phyloP scores from a whole-genome alignment of 1,140 invertebrate genomes.

The Ganaspis sp. region DNA sequence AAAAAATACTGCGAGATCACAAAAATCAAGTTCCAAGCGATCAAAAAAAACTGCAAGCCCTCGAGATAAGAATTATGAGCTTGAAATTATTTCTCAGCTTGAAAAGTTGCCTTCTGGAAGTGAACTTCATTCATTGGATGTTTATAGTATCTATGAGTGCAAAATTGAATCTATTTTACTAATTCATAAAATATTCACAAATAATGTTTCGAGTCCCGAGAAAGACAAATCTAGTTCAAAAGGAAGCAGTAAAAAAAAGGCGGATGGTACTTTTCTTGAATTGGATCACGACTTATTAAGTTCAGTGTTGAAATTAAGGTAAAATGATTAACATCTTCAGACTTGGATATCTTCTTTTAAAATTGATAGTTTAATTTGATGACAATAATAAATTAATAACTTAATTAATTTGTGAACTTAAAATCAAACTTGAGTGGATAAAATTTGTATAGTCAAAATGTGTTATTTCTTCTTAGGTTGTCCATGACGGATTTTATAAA shows the following conservation, averaged over 20 bases:
- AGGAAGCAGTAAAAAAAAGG: constrained; percentile 2
- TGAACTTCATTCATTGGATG: constrained; percentile 53
- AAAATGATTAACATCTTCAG: too few relatives aligned
- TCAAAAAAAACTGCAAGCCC: neutral
- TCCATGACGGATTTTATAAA: constrained; percentile 48
- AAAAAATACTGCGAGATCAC: too few relatives aligned
- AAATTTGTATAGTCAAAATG: too few relatives aligned
- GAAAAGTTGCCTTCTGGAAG: constrained; percentile 44
- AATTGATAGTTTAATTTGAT: too few relatives aligned
- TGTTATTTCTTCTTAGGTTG: constrained; percentile 46
- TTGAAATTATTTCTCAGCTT: neutral
- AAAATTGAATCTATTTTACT: constrained; percentile 54
- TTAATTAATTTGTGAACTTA: too few relatives aligned
- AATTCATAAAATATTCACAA: constrained; percentile 38
- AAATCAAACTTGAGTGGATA: too few relatives aligned
- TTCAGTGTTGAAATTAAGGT: constrained; percentile 41
- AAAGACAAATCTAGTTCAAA: constrained; percentile 37
- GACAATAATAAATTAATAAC: too few relatives aligned
- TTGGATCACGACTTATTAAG: constrained; percentile 42
- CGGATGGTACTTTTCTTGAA: constrained; percentile 44
- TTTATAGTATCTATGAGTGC: constrained; percentile 56
- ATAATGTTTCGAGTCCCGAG: neutral
- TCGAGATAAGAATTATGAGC: neutral
- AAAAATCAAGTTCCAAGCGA: neutral
- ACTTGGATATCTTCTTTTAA: too few relatives aligned